Evolutionary conservation across 30 jellyfish, hydroid and myxozoan species (phyloP), one percentile per base, ranked within the genome.

Genomic region (Cassiopea xamachana): DNA sequence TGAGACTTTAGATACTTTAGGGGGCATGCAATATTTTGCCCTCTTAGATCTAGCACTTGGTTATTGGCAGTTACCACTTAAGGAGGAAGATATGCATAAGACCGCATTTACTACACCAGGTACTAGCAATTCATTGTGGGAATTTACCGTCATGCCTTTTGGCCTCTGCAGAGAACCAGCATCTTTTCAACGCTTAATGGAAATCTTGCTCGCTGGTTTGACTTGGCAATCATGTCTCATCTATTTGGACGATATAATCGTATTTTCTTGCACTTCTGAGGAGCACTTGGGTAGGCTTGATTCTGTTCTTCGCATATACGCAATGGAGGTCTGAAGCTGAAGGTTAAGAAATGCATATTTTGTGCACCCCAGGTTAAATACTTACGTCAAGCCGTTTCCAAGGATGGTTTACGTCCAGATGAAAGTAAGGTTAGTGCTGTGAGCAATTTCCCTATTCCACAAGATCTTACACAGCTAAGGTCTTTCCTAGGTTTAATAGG

Each of bases 111-210:
- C 82, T 51, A 62, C 64, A 55, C 92, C 62, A 79, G 68, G 68
- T 16, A 82, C 91, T n/a, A 51, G 73, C 46, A 44, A 46, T 45
- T 72, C 88, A 48, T 17, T 9, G 6, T 9, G 74, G 43, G 43
- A 13, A 2, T 64, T 64, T 13, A 17, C 43, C 8, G 74, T 64
- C 6, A 70, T 90, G 90, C 97, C 97, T 27, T 90, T 90, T 73
- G 97, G 97, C 46, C 82, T 90, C 89, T 68, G 89, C 47, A 78
- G 84, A 16, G 96, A 92, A 18, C 95, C 95, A 2, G 83, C 91
- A n/a, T 45, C 94, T 7, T 90, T 83, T 68, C 94, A 90, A 82
- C 90, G 91, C 12, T 73, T 75, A 2, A 90, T 90, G 79, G 94
- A 90, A 46, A 83, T 72, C 44, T 10, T 70, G 79, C 87, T 90